Conservation (phyloP, 2,797 vertebrate genomes). For the Protosalanx chinensis region DNA sequence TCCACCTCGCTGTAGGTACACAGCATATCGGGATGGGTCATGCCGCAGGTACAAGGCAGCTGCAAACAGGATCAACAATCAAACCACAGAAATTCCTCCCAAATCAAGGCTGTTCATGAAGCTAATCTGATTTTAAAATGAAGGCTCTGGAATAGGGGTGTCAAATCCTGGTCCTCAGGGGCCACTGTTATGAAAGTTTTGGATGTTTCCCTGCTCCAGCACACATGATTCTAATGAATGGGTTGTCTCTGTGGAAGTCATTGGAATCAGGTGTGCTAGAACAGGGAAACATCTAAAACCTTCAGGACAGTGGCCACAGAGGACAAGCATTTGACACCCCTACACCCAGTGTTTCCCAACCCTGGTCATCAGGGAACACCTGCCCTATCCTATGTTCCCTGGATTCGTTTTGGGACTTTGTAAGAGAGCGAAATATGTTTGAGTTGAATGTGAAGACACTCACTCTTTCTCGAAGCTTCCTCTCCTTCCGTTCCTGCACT, state of each 20-base stretch:
- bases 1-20: constrained; percentile 82
- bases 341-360: too few species aligned
- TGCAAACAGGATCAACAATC: constrained; percentile 45
- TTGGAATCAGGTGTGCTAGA: too few species aligned
- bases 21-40: constrained; percentile 75
- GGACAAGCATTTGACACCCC: not conserved
- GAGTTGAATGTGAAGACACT: constrained; percentile 9
- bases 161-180: too few species aligned
- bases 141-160: too few species aligned
- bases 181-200: too few species aligned
- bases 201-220: too few species aligned
- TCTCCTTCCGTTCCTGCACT: constrained; percentile 75
- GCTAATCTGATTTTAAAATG: too few species aligned
- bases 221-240: too few species aligned
- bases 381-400: not conserved
- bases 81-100: not conserved
- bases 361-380: too few species aligned
- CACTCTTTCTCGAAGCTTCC: constrained; percentile 73
- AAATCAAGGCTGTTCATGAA: not conserved
- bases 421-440: not conserved
- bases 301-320: constrained; percentile 4
- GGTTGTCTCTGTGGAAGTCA: too few species aligned
- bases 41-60: constrained; percentile 80
- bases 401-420: not conserved
- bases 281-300: too few species aligned